Base-by-base conservation (phyloP, 2,797 vertebrate genomes). In the Threskiornis aethiopicus region DNA sequence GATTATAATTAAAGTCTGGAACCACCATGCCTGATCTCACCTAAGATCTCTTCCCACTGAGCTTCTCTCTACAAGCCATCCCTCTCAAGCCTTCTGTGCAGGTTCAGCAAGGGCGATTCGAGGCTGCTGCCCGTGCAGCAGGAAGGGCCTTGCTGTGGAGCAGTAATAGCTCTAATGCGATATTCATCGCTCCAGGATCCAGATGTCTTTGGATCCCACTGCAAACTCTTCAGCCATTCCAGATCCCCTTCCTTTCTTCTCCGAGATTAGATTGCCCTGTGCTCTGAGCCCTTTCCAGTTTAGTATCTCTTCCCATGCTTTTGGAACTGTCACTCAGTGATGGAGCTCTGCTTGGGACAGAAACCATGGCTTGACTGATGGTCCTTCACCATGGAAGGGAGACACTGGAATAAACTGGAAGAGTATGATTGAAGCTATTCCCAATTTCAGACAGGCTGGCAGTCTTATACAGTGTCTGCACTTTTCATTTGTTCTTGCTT, bases 401-500 rank as follows among this genome's bases (percentile, higher is more conserved):
- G 66, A 62, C 46, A 25, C 5, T 51, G 81, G 21, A 78, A 67
- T 78, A 58, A 95, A 72, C 22, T 22, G 25, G 26, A 57, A 66
- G 22, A 64, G 42, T 21, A 25, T 18, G 33, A 72, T 2, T 72
- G 73, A 84, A 79, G 25, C 28, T 76, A 72, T 42, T 89, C 54
- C 35, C 4, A 21, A 2, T 61, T 88, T 89, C 71, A 80, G 41
- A 49, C 26, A 72, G 52, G 52, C 41, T 71, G 72, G 33, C 65
- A 91, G 62, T 51, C 62, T 84, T 79, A 33, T 0, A 18, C 44
- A 54, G 26, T 19, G 46, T 77, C 65, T 84, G 39, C 42, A 16
- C 46, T 87, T 92, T 26, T 64, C n/a, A 67, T 88, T 82, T 96
- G 51, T 59, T 94, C 64, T 70, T 94, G 46, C 16, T 93, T 87